Evolutionary conservation across 2,113 vertebrate genomes (phyloP).

Genomic region (Syrmaticus mikado): DNA sequence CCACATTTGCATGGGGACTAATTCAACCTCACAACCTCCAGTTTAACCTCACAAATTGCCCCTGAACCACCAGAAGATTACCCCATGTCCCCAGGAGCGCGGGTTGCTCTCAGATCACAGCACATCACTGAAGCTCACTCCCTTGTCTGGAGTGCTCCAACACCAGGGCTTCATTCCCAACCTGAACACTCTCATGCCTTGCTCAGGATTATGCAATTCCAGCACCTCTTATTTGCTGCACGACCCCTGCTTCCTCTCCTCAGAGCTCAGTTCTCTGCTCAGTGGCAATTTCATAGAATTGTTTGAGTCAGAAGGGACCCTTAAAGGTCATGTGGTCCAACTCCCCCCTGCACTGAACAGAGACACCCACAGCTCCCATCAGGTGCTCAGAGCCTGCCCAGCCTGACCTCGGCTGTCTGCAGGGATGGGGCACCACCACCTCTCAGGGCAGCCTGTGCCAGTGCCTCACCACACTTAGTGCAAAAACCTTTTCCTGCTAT

Average conservation of each 20-base stretch:
- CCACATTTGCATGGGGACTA: background rate
- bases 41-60: background rate
- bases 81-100: background rate
- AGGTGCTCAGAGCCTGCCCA: too few species aligned
- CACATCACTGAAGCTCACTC: background rate
- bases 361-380: too few species aligned
- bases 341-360: too few species aligned
- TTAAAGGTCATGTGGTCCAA: too few species aligned
- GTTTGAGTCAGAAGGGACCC: too few species aligned
- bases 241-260: background rate
- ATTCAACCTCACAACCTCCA: background rate
- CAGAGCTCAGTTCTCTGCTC: background rate
- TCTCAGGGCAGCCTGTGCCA: too few species aligned
- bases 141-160: background rate
- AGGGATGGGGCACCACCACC: too few species aligned
- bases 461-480: too few species aligned
- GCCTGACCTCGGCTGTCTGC: too few species aligned
- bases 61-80: background rate
- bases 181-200: accelerated
- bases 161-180: background rate
- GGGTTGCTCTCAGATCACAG: background rate
- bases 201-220: background rate
- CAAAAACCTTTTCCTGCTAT: too few species aligned
- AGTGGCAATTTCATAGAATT: background rate
- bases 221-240: background rate